Percentiles rank a stretch among this genome's conserved stretches.
Evolutionary conservation across 2,113 vertebrate genomes (phyloP).

Genomic region (Forbesichthys agassizii): DNA sequence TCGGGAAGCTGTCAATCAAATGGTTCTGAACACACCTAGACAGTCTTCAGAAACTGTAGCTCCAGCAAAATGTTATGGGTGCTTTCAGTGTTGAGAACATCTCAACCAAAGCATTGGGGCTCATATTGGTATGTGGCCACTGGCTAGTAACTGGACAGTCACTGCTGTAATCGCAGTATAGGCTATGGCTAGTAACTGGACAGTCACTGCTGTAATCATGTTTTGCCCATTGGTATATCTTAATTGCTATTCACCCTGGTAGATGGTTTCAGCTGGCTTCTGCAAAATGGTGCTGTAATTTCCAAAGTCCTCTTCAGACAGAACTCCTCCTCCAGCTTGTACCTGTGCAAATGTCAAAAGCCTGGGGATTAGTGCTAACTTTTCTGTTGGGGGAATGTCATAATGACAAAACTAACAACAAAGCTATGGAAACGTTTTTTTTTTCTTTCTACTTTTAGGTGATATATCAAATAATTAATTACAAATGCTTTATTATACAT

Average conservation of each 20-base stretch:
- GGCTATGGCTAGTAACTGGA: too few species aligned
- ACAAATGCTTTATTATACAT: too few species aligned
- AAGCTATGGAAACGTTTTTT: background rate
- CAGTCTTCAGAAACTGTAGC: too few species aligned
- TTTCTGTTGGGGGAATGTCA: background rate
- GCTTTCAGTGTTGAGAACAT: background rate
- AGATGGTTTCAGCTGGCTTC: conserved; percentile 84
- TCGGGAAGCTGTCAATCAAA: too few species aligned
- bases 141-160: too few species aligned
- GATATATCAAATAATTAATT: background rate
- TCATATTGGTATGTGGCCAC: too few species aligned
- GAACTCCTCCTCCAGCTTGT: conserved; percentile 81
- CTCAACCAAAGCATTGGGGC: background rate
- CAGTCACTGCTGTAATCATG: background rate
- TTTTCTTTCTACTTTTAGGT: background rate
- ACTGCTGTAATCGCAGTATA: background rate
- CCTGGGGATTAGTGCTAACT: too few species aligned
- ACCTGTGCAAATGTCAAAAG: conserved; percentile 74
- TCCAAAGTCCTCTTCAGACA: conserved; percentile 88
- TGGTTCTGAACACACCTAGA: too few species aligned
- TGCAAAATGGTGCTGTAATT: conserved; percentile 87
- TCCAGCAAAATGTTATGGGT: too few species aligned
- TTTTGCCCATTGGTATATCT: background rate
- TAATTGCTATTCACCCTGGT: conserved; percentile 80
- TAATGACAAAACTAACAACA: background rate